A percentile compares a stretch with the other conserved stretches of the same genome.
These are phyloP conservation scores for Ceryle rudis DNA, from an alignment of 2,797 vertebrate species.

Conservation along the genomic window DNA sequence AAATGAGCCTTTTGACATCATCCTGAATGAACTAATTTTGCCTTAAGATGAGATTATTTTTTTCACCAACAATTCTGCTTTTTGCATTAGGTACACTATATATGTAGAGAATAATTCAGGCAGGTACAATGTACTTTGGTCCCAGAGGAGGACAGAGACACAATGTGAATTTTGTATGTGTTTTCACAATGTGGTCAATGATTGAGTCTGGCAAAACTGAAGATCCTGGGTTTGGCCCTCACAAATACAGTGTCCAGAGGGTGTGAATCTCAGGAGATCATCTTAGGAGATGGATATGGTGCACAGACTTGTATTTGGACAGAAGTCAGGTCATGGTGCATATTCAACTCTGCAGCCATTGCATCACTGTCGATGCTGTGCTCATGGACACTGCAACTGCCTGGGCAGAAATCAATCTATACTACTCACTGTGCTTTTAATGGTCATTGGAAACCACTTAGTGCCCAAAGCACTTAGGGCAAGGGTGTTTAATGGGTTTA, in stretches of 20 bases:
- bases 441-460: background rate
- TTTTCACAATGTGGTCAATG: background rate
- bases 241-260: background rate
- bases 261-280: background rate
- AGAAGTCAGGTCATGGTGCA: background rate
- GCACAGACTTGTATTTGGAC: background rate
- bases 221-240: background rate
- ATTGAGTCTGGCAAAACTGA: background rate
- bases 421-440: background rate
- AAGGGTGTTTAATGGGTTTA: background rate
- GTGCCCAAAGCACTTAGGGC: background rate
- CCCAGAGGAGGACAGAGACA: background rate
- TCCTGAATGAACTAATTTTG: background rate
- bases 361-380: background rate
- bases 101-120: background rate
- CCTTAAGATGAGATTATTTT: background rate
- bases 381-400: background rate
- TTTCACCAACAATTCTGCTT: background rate
- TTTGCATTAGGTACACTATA: background rate
- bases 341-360: background rate
- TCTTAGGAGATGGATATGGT: background rate
- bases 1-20: background rate
- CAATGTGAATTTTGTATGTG: background rate
- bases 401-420: conserved; percentile 17
- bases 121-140: background rate